These are phyloP conservation scores for Lepus townsendii DNA, from an alignment of 2,797 vertebrate species.

Conservation along the genomic window DNA sequence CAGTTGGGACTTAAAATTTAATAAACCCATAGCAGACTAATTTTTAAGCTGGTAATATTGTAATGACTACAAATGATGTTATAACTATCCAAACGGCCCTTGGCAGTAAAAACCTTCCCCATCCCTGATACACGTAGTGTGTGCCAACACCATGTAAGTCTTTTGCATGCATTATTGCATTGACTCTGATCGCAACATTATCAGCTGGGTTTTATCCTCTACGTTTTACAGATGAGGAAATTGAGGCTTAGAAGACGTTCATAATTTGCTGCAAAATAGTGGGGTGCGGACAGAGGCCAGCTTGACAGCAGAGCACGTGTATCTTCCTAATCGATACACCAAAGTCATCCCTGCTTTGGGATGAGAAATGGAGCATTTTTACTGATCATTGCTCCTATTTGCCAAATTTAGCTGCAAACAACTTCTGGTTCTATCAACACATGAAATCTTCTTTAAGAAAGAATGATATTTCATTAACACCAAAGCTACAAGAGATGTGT, in stretches of 20 bases:
- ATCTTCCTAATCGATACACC: background rate
- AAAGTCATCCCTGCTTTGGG: background rate
- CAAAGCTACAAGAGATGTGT: background rate
- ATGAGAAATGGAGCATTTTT: constrained; percentile 43
- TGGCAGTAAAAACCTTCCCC: too few species aligned
- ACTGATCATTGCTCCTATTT: background rate
- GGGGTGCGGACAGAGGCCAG: background rate
- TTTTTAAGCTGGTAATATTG: too few species aligned
- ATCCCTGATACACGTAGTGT: background rate
- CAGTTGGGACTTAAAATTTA: too few species aligned
- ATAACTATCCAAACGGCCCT: too few species aligned
- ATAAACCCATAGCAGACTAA: too few species aligned
- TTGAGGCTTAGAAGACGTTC: background rate
- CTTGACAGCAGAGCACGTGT: background rate
- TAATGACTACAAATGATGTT: too few species aligned
- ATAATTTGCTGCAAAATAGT: constrained; percentile 33
- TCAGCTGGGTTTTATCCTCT: background rate
- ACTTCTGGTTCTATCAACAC: constrained; percentile 49
- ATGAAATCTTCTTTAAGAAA: constrained; percentile 57
- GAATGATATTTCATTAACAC: background rate
- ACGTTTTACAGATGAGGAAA: constrained; percentile 12
- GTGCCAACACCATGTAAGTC: background rate
- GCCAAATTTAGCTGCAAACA: constrained; percentile 47
- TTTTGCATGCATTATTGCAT: background rate
- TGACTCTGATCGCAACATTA: background rate